Evolutionary conservation across 2,113 vertebrate genomes (phyloP).

Genomic region (Columba janthina): DNA sequence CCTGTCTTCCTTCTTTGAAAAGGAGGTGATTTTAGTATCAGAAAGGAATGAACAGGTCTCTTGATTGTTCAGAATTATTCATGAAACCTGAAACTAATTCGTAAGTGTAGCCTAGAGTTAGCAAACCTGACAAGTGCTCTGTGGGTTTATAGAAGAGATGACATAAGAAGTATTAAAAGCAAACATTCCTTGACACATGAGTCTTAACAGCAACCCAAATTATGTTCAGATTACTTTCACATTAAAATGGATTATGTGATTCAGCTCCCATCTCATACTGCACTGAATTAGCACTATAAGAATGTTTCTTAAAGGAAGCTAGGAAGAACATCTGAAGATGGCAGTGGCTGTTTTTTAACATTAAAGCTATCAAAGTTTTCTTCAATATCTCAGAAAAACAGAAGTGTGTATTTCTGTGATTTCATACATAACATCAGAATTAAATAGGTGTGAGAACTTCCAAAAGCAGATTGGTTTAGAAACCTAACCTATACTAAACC

Average conservation of each 20-base stretch:
- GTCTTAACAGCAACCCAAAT: neutral
- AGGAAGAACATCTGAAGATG: neutral
- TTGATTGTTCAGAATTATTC: slow-evolving; percentile 14
- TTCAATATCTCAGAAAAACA: neutral
- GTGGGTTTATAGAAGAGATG: neutral
- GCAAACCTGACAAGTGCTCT: slow-evolving; percentile 26
- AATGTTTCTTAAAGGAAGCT: neutral
- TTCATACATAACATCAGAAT: neutral
- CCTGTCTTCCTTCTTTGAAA: neutral
- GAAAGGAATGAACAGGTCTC: slow-evolving; percentile 34
- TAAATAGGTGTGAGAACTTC: neutral
- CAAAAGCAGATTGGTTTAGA: neutral
- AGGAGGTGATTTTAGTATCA: neutral
- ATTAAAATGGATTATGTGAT: neutral
- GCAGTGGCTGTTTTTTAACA: neutral
- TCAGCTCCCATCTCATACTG: neutral
- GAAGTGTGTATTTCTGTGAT: neutral
- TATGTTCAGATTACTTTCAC: neutral
- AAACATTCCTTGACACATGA: neutral
- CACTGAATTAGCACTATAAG: neutral
- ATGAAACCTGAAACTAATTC: slow-evolving; percentile 41
- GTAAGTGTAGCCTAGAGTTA: neutral
- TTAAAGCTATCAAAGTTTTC: neutral
- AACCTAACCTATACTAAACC: neutral
- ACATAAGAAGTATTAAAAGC: slow-evolving; percentile 14